Conservation (phyloP, 2,888 invertebrate genomes). For the Drosophila formosana region DNA sequence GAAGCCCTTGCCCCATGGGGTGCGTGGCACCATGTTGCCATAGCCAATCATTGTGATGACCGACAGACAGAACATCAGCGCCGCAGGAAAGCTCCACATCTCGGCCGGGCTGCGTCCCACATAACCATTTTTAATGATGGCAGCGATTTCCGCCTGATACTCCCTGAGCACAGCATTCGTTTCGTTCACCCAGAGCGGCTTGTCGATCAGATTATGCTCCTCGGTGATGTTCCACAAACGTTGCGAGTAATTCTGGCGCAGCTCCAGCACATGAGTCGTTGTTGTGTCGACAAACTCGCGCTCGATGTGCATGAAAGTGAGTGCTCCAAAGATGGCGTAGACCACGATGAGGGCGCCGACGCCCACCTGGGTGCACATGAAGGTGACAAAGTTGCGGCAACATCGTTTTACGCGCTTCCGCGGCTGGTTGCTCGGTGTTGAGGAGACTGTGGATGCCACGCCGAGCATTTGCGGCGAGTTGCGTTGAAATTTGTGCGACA, state of each 20-base stretch:
- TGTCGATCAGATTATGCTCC: conserved; percentile 89
- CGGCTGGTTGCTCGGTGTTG: conserved; percentile 89
- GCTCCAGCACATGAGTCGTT: conserved; percentile 86
- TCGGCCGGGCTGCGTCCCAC: conserved; percentile 89
- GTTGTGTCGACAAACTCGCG: conserved; percentile 86
- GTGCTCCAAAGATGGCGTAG: conserved; percentile 94
- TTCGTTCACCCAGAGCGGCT: conserved; percentile 87
- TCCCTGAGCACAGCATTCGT: conserved; percentile 88
- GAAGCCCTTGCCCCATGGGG: conserved; percentile 92
- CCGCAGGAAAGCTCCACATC: conserved; percentile 94
- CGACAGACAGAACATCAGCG: conserved; percentile 94
- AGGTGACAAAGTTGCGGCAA: conserved; percentile 93
- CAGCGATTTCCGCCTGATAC: conserved; percentile 90
- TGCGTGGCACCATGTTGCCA: conserved; percentile 93
- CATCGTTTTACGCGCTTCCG: conserved; percentile 93
- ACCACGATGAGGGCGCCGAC: conserved; percentile 95
- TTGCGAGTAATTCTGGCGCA: conserved; percentile 87
- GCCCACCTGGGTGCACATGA: conserved; percentile 97
- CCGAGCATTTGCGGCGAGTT: conserved; percentile 53
- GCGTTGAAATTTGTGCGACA: conserved; percentile 74
- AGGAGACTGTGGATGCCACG: conserved; percentile 86
- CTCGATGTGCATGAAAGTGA: conserved; percentile 92
- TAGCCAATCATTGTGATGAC: conserved; percentile 97
- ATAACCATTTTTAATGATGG: conserved; percentile 89
- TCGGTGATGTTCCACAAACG: conserved; percentile 90